Base-by-base conservation (phyloP, 2,797 vertebrate genomes). In the Chromobotia macracanthus region DNA sequence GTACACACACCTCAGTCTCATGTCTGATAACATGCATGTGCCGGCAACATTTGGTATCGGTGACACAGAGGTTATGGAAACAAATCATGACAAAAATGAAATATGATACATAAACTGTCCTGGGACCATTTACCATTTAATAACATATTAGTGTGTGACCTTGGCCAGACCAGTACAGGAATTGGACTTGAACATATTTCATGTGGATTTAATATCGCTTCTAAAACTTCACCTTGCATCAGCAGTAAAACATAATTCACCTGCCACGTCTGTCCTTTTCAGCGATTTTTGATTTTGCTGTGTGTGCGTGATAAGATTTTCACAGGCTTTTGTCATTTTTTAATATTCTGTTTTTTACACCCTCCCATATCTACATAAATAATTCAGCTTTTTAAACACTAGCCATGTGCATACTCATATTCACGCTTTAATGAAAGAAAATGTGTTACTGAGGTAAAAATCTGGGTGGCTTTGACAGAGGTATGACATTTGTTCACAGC, bases 41-140 rank as follows among this genome's bases (percentile, higher is more conserved):
- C 70, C 41, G 78, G 88, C 82, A 83, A 88, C 84, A 72, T 25
- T 41, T 82, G 79, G 88, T 91, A 92, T 93, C 91, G 72, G 89
- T 92, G 89, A 92, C 92, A 91, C 88, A 81, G 86, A 87, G 88
- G 79, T 80, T 48, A 66, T 70, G 53, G 84, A 82, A 79, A 90
- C 90, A 91, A 90, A 90, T 91, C 89, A 89, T 88, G 84, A 82
- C 80, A 84, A 84, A 84, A 72, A 80, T 88, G 93, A 90, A 94
- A 94, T 82, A 12, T 64, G 85, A 93, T 88, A 82, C 51, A 70
- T 70, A 72, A 56, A 85, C 84, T 86, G 88, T 82, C 88, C 86
- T 82, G 18, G 44, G 79, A 83, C 76, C 78, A 86, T 89, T 89
- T 89, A 88, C 83, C 84, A 84, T 85, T 84, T 86, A 88, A 90